Evolutionary conservation across 1,140 invertebrate species (phyloP).

Genomic region (Littorina saxatilis): DNA sequence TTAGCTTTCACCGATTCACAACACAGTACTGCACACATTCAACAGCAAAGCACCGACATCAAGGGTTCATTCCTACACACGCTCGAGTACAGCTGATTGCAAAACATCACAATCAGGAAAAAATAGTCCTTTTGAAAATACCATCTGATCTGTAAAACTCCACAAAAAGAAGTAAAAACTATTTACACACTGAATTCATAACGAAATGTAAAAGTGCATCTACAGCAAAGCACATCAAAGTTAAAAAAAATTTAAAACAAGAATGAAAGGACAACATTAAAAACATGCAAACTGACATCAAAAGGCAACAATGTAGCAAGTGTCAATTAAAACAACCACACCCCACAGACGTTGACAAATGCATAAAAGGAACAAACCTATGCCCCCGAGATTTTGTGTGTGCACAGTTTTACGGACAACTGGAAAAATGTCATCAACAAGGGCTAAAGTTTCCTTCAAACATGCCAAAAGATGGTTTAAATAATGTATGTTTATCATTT

Average conservation of each 20-base stretch:
- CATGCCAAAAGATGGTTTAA: no score
- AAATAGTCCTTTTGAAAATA: constrained; percentile 35
- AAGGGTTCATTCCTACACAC: neutral
- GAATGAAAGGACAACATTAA: constrained; percentile 2
- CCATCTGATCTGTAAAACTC: constrained; percentile 20
- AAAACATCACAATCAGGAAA: constrained; percentile 39
- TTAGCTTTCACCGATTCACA: no score
- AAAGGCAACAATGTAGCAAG: no score
- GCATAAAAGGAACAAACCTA: no score
- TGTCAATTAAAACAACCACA: no score
- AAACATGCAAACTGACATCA: no score
- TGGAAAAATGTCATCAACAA: no score
- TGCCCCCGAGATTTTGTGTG: no score
- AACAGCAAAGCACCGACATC: neutral
- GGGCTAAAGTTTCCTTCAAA: no score
- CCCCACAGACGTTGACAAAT: no score
- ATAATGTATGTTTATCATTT: no score
- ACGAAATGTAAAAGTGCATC: neutral
- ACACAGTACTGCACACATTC: neutral
- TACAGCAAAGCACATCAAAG: constrained; percentile 19
- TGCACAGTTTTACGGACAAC: no score
- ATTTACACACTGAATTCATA: constrained; percentile 29
- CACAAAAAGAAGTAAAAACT: constrained; percentile 16
- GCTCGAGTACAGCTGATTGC: constrained; percentile 35
- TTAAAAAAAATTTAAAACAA: neutral